Conservation (phyloP, 1,140 invertebrate genomes). For the Papilio polytes region DNA sequence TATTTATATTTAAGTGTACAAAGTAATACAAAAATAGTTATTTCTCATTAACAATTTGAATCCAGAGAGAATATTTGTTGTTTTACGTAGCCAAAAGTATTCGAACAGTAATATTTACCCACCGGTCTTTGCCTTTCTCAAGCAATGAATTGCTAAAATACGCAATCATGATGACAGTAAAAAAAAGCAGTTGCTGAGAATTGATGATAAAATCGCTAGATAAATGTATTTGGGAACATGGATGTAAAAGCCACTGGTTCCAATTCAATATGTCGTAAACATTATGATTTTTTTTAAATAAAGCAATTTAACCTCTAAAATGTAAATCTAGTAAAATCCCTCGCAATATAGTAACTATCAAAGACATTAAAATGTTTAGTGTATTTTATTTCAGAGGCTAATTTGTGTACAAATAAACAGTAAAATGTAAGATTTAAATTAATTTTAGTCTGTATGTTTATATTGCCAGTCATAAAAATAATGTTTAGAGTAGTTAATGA, state of each 20-base stretch:
- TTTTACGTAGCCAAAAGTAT: background rate
- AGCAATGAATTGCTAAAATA: conserved; percentile 10
- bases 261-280: no score
- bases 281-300: no score
- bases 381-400: background rate
- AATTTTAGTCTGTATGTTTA: background rate
- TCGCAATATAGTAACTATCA: background rate
- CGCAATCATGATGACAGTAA: background rate
- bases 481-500: background rate
- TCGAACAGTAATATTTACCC: conserved; percentile 12
- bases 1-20: background rate
- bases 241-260: no score
- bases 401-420: conserved; percentile 12
- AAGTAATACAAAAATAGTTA: background rate
- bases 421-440: conserved; percentile 15
- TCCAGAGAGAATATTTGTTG: background rate
- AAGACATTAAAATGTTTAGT: background rate
- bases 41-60: background rate
- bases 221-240: background rate
- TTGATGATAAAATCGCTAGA: background rate
- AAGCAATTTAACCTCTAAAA: no score
- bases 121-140: background rate
- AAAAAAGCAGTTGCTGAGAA: background rate
- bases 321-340: background rate
- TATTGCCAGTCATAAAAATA: conserved; percentile 27